phyloP scores from a whole-genome alignment of 2,113 vertebrate species.

The Zapornia atra region DNA sequence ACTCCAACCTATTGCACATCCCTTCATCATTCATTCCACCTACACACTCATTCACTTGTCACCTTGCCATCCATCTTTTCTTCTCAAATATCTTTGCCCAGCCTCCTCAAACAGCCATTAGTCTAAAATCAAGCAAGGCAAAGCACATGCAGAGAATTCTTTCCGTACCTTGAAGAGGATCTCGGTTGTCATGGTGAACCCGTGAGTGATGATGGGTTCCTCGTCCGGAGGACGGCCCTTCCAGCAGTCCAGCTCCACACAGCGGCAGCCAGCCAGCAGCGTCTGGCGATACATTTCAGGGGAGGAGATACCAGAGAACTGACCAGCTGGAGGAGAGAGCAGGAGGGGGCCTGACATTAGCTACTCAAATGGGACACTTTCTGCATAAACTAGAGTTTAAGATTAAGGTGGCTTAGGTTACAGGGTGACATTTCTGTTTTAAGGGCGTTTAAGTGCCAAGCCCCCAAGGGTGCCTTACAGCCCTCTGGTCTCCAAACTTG shows the following conservation, averaged over 20 bases:
- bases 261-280: conserved; percentile 92
- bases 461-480: neutral
- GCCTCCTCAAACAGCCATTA: neutral
- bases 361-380: fast-evolving
- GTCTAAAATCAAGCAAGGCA: neutral
- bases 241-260: conserved; percentile 98
- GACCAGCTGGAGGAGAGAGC: conserved; percentile 80
- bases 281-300: conserved; percentile 97
- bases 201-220: conserved; percentile 96
- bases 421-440: neutral
- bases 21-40: neutral
- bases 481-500: neutral
- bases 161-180: conserved; percentile 91
- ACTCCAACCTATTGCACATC: neutral
- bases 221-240: conserved; percentile 94
- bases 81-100: neutral
- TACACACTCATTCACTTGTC: neutral
- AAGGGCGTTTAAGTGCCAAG: neutral
- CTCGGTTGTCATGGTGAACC: conserved; percentile 99
- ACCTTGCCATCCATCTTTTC: neutral
- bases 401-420: neutral
- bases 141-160: neutral
- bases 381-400: neutral
- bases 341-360: neutral
- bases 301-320: conserved; percentile 94